Evolutionary conservation across 2,888 invertebrate genomes (phyloP).

Genomic region (Phytoseiulus persimilis): DNA sequence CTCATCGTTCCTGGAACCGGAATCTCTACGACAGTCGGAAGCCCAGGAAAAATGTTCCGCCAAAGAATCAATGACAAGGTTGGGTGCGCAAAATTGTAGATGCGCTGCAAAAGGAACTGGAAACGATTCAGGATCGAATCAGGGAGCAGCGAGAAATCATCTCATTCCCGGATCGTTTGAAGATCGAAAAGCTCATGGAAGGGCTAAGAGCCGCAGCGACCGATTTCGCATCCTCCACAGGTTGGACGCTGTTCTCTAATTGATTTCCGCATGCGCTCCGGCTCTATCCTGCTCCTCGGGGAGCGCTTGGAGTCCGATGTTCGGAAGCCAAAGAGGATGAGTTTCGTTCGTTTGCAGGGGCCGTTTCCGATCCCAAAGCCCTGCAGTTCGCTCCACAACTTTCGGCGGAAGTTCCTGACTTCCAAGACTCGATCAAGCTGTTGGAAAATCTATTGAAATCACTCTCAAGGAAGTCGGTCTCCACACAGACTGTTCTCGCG

Average conservation of each 20-base stretch:
- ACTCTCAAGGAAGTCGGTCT: not conserved
- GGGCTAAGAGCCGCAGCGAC: not conserved
- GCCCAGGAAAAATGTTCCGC: no score
- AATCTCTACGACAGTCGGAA: no score
- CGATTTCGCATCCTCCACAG: not conserved
- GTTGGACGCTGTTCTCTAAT: not conserved
- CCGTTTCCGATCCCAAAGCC: not conserved
- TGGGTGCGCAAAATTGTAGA: not conserved
- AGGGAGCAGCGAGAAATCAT: not conserved
- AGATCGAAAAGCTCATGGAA: not conserved
- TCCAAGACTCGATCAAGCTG: not conserved
- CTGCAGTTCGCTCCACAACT: not conserved
- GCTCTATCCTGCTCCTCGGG: no score
- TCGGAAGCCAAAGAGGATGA: no score
- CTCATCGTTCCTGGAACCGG: no score
- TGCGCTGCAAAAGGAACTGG: not conserved
- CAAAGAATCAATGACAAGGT: not conserved
- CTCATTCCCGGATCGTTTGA: not conserved
- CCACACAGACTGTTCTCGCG: not conserved
- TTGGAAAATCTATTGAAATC: not conserved
- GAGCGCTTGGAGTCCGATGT: no score
- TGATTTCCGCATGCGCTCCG: no score
- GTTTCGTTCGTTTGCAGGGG: not conserved
- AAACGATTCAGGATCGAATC: not conserved
- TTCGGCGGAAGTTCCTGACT: not conserved